These are phyloP conservation scores for Fregetta grallaria DNA, from an alignment of 2,113 vertebrate genomes.

Conservation along the genomic window DNA sequence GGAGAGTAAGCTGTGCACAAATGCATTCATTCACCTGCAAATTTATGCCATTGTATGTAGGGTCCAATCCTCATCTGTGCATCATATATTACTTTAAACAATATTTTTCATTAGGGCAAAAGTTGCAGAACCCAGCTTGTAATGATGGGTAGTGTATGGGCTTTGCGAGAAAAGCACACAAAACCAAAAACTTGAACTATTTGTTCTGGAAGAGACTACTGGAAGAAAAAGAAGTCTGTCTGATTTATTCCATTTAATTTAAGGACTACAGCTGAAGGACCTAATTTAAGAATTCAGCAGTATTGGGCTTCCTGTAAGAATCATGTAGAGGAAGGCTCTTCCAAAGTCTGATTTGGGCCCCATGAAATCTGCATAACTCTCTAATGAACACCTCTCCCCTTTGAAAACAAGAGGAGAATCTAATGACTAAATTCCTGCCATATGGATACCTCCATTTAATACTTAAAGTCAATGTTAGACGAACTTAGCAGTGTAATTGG, in stretches of 20 bases:
- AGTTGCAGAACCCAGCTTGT: not conserved
- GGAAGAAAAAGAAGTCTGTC: not conserved
- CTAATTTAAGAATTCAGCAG: not conserved
- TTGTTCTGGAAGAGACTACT: not conserved
- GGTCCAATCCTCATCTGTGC: not conserved
- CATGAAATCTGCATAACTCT: not conserved
- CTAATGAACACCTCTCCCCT: not conserved
- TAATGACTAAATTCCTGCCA: not conserved
- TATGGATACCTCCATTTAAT: not conserved
- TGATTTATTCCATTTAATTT: slow-evolving; percentile 18
- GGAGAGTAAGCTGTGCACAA: not conserved
- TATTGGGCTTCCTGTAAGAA: not conserved
- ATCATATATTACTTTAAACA: not conserved
- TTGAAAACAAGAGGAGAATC: not conserved
- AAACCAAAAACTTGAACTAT: not conserved
- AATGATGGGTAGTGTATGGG: not conserved
- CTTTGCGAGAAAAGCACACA: not conserved
- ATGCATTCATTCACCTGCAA: not conserved
- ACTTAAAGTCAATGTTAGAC: not conserved
- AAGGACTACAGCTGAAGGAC: not conserved
- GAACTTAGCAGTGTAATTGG: not conserved
- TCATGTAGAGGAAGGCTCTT: not conserved
- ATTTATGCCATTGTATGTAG: not conserved
- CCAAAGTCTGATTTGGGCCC: not conserved
- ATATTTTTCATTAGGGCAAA: not conserved